Percentiles rank a stretch among this genome's conserved stretches.
phyloP scores from a whole-genome alignment of 2,888 invertebrate genomes.

The Eledone cirrhosa region DNA sequence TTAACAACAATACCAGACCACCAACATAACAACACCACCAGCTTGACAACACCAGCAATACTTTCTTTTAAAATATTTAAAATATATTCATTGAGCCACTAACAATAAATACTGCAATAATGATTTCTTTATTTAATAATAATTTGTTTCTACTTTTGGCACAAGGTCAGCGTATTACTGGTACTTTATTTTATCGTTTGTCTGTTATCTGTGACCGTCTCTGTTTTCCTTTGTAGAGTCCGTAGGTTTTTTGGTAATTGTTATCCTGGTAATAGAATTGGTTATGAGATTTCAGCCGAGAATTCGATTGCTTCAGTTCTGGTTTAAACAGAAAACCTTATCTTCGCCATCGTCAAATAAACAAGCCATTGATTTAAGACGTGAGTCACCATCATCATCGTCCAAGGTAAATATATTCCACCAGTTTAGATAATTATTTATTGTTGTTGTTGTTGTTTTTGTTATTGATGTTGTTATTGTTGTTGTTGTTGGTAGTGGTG shows the following conservation, averaged over 20 bases:
- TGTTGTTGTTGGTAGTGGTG: too few species aligned
- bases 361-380: background rate
- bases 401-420: slow-evolving; percentile 2
- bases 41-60: too few species aligned
- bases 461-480: background rate
- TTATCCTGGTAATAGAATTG: slow-evolving; percentile 46
- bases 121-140: too few species aligned
- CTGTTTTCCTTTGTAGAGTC: slow-evolving; percentile 39
- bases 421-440: background rate
- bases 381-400: slow-evolving; percentile 1
- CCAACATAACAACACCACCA: too few species aligned
- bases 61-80: too few species aligned
- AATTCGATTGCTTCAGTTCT: slow-evolving; percentile 32
- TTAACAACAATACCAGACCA: too few species aligned
- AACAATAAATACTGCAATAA: too few species aligned
- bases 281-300: slow-evolving; percentile 42
- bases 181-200: too few species aligned
- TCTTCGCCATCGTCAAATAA: background rate
- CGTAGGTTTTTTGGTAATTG: slow-evolving; percentile 41
- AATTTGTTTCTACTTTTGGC: too few species aligned
- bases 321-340: slow-evolving; percentile 24
- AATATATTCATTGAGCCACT: too few species aligned
- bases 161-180: too few species aligned
- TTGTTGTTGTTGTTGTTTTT: background rate
- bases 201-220: too few species aligned